Percentiles rank a stretch among this genome's conserved stretches.
phyloP scores from a whole-genome alignment of 2,113 vertebrate species.

The Trichechus manatus region DNA sequence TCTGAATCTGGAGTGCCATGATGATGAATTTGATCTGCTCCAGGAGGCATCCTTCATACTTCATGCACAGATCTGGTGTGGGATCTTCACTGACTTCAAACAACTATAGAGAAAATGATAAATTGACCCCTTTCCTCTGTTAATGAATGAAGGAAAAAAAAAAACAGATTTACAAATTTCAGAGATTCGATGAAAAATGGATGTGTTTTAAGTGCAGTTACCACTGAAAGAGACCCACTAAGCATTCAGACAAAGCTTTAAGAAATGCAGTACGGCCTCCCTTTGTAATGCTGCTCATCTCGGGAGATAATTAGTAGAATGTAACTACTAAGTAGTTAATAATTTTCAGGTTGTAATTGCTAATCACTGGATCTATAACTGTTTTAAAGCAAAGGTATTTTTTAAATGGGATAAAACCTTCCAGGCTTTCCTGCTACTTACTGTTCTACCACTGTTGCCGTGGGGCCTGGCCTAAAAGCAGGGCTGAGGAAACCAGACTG shows the following conservation, averaged over 20 bases:
- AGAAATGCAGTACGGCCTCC: conserved; percentile 68
- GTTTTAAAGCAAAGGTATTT: conserved; percentile 70
- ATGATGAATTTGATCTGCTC: conserved; percentile 15
- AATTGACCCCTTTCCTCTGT: conserved; percentile 79
- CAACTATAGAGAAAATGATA: conserved; percentile 81
- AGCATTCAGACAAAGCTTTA: conserved; percentile 84
- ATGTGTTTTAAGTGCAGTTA: conserved; percentile 86
- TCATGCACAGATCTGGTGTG: neutral
- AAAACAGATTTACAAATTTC: conserved; percentile 62
- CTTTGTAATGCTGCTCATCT: conserved; percentile 79
- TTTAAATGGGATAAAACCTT: neutral
- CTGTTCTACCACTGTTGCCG: neutral
- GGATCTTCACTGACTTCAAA: conserved; percentile 68
- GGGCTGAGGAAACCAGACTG: neutral
- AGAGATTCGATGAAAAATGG: conserved; percentile 54
- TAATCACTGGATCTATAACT: conserved; percentile 70
- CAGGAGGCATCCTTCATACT: conserved; percentile 50
- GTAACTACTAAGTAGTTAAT: conserved; percentile 83
- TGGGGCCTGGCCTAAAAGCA: neutral
- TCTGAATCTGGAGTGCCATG: conserved; percentile 87
- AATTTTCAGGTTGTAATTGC: conserved; percentile 78
- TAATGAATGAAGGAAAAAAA: conserved; percentile 71
- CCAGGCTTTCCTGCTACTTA: neutral
- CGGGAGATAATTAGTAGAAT: conserved; percentile 72
- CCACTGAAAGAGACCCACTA: conserved; percentile 77